These are phyloP conservation scores for Portunus trituberculatus DNA, from an alignment of 1,140 invertebrate species.

Conservation along the genomic window DNA sequence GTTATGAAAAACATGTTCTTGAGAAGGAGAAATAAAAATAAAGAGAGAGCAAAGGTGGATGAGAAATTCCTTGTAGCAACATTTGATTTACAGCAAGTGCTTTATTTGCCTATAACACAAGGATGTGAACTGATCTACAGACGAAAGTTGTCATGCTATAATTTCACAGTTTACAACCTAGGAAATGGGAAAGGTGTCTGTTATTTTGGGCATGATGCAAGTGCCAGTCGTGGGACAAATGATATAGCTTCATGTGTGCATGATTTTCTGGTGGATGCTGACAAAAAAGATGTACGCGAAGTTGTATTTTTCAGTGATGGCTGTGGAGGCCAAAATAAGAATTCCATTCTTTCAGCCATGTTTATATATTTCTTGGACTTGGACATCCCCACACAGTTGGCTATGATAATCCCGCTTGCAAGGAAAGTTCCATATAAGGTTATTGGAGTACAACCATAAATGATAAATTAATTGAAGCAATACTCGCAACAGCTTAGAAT, in stretches of 20 bases:
- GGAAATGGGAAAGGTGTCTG: conserved; percentile 55
- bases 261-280: background rate
- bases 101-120: conserved; percentile 42
- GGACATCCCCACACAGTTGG: conserved; percentile 51
- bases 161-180: conserved; percentile 52
- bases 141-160: conserved; percentile 52
- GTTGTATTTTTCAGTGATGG: conserved; percentile 39
- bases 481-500: conserved; percentile 49
- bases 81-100: conserved; percentile 18
- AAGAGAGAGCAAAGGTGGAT: conserved; percentile 48
- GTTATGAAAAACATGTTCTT: conserved; percentile 30
- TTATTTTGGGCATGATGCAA: conserved; percentile 57
- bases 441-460: conserved; percentile 53
- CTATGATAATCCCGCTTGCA: conserved; percentile 54
- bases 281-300: too few relatives aligned
- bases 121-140: conserved; percentile 51
- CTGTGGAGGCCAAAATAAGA: conserved; percentile 44
- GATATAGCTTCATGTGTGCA: conserved; percentile 28
- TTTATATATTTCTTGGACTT: conserved; percentile 42
- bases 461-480: conserved; percentile 49
- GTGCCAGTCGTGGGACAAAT: conserved; percentile 44
- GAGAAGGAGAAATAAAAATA: background rate
- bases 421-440: conserved; percentile 54
- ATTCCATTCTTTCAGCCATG: conserved; percentile 53
- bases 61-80: conserved; percentile 44